phyloP scores from a whole-genome alignment of 2,113 vertebrate genomes.

The Verasper variegatus region DNA sequence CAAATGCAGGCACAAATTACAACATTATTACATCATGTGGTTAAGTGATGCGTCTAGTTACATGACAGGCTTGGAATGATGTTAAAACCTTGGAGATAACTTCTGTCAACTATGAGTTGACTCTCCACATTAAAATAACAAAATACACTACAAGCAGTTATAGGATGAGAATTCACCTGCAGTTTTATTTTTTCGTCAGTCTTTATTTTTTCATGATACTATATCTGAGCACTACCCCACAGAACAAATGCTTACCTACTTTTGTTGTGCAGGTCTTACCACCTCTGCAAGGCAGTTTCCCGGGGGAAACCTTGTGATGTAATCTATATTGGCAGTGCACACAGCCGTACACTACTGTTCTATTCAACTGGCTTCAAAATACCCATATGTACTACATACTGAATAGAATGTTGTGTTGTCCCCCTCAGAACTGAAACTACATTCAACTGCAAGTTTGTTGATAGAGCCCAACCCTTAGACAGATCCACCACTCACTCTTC shows the following conservation, averaged over 20 bases:
- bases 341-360: too few species aligned
- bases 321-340: too few species aligned
- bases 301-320: not conserved
- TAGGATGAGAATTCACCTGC: too few species aligned
- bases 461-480: not conserved
- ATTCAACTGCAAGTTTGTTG: not conserved
- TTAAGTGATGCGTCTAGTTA: not conserved
- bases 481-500: conserved; percentile 90
- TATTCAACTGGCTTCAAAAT: too few species aligned
- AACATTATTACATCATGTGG: not conserved
- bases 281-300: not conserved
- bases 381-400: not conserved
- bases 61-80: too few species aligned
- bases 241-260: not conserved
- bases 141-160: too few species aligned
- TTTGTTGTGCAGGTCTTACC: not conserved
- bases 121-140: too few species aligned
- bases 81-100: too few species aligned
- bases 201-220: not conserved
- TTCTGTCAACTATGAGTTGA: too few species aligned
- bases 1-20: not conserved
- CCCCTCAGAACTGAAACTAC: not conserved
- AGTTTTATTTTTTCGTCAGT: too few species aligned
- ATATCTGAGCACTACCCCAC: not conserved
- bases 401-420: too few species aligned